A percentile compares a stretch with the other conserved stretches of the same genome.
Evolutionary conservation across 2,797 vertebrate genomes (phyloP).

Genomic region (Gadopsis bispinosus): DNA sequence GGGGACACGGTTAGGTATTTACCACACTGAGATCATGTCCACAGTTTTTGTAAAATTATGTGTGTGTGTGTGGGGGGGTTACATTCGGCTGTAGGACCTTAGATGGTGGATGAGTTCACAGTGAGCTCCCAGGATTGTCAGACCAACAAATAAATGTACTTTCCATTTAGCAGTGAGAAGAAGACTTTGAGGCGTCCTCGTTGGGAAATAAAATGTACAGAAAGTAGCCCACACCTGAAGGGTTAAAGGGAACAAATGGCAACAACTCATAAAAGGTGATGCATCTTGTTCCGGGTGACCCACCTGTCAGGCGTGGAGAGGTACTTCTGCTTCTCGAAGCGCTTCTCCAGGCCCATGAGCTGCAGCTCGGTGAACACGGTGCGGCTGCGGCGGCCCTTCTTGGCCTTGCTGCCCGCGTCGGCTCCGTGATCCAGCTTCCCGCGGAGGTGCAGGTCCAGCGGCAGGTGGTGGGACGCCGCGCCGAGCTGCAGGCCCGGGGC

Average conservation of each 20-base stretch:
- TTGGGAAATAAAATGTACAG: background rate
- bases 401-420: conserved; percentile 89
- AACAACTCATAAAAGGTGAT: too few species aligned
- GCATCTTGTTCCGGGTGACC: background rate
- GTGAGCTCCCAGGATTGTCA: background rate
- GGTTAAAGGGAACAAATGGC: background rate
- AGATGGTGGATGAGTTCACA: too few species aligned
- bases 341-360: conserved; percentile 98
- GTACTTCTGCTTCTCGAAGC: conserved; percentile 99
- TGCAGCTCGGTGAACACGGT: conserved; percentile 99
- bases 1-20: background rate
- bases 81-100: background rate
- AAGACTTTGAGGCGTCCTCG: background rate
- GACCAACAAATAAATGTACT: background rate
- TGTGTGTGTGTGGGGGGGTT: background rate
- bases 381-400: conserved; percentile 96
- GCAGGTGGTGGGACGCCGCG: conserved; percentile 89
- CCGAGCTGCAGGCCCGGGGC: conserved; percentile 89
- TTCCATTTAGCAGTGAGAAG: background rate
- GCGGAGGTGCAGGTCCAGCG: conserved; percentile 95
- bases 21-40: background rate
- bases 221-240: background rate
- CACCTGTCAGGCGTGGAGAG: conserved; percentile 98
- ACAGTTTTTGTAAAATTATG: background rate
- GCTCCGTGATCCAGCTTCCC: conserved; percentile 90